phyloP scores from a whole-genome alignment of 1,140 invertebrate genomes.

The Catajapyx aquilonaris region DNA sequence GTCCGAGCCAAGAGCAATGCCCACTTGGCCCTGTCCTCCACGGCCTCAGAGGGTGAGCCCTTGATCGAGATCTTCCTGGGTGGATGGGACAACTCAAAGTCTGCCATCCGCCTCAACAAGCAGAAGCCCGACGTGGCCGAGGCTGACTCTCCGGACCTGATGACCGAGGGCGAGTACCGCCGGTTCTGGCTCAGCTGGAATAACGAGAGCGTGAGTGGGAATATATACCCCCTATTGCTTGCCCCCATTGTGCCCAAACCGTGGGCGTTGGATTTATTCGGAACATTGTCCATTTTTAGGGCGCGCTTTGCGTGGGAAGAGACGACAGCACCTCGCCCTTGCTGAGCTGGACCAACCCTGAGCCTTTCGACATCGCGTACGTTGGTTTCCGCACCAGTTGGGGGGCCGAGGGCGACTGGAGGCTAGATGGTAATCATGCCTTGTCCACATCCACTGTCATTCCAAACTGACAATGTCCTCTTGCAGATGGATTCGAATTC shows the following conservation, averaged over 20 bases:
- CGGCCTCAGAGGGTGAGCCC: constrained; percentile 26
- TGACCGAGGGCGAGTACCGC: constrained; percentile 43
- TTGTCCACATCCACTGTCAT: constrained; percentile 1
- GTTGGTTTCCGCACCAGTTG: constrained; percentile 66
- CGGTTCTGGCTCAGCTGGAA: constrained; percentile 65
- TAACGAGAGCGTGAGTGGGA: constrained; percentile 30
- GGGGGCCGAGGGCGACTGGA: constrained; percentile 61
- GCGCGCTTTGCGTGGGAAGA: too few relatives aligned
- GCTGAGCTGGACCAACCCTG: constrained; percentile 41
- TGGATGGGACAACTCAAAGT: constrained; percentile 62
- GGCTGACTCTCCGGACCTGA: constrained; percentile 40
- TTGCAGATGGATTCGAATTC: constrained; percentile 22
- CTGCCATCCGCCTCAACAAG: constrained; percentile 55
- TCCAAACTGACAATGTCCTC: constrained; percentile 4
- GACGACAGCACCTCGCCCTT: too few relatives aligned
- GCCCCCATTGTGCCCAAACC: background rate
- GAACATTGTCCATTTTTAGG: too few relatives aligned
- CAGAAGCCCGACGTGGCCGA: constrained; percentile 54
- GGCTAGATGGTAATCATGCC: constrained; percentile 43
- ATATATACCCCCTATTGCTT: constrained; percentile 13
- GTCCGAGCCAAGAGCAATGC: constrained; percentile 55
- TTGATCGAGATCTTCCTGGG: constrained; percentile 48
- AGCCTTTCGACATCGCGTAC: constrained; percentile 40
- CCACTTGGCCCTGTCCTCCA: constrained; percentile 43
- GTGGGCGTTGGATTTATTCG: too few relatives aligned